These are phyloP conservation scores for Telmatherina bonti DNA, from an alignment of 2,797 vertebrate species.

Conservation along the genomic window DNA sequence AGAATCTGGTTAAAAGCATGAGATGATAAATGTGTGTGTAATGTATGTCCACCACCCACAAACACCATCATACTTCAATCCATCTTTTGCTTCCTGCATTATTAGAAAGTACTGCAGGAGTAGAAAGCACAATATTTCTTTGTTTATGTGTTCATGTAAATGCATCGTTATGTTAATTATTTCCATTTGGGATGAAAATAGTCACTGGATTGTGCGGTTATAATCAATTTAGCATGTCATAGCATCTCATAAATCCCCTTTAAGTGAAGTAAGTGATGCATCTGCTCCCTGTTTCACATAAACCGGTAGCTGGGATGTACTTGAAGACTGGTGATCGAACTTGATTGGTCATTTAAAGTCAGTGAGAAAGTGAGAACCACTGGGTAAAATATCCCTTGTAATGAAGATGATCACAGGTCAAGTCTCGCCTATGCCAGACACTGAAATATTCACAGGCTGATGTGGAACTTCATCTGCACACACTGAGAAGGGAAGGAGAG, in stretches of 20 bases:
- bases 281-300: conserved; percentile 8
- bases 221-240: neutral
- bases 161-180: conserved; percentile 29
- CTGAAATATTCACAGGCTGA: conserved; percentile 63
- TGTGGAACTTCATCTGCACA: conserved; percentile 47
- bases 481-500: conserved; percentile 25
- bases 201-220: neutral
- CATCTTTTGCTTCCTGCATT: conserved; percentile 11
- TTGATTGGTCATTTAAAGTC: conserved; percentile 29
- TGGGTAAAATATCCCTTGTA: conserved; percentile 55
- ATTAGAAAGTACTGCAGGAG: conserved; percentile 22
- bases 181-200: conserved; percentile 4
- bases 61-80: conserved; percentile 26
- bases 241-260: conserved; percentile 9
- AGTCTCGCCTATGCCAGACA: conserved; percentile 26
- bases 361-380: conserved; percentile 19
- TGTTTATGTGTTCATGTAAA: conserved; percentile 23
- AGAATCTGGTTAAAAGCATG: conserved; percentile 26
- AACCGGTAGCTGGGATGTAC: neutral
- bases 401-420: conserved; percentile 50
- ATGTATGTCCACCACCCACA: conserved; percentile 26
- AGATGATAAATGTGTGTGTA: conserved; percentile 21
- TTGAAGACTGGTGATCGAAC: conserved; percentile 1
- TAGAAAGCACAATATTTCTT: conserved; percentile 7
- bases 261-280: conserved; percentile 3